These are phyloP conservation scores for Oophaga pumilio DNA, from an alignment of 2,113 vertebrate species.

Conservation along the genomic window DNA sequence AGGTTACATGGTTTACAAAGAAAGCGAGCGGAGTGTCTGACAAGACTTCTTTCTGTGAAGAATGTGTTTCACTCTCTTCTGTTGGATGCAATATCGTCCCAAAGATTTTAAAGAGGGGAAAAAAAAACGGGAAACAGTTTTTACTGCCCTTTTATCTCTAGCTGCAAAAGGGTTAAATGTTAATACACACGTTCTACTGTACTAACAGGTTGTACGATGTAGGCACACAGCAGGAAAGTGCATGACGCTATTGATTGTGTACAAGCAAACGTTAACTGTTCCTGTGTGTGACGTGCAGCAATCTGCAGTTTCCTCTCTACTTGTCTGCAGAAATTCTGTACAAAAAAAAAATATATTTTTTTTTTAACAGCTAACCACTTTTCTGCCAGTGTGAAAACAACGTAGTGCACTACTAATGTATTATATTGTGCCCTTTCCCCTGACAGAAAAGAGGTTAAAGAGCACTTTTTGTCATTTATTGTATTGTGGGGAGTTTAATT, in stretches of 20 bases:
- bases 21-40: conserved; percentile 25
- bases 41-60: conserved; percentile 33
- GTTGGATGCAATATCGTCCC: conserved; percentile 55
- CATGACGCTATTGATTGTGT: conserved; percentile 34
- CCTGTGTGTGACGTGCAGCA: conserved; percentile 5
- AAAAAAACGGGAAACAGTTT: neutral
- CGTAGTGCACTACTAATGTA: neutral
- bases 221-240: conserved; percentile 22
- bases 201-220: conserved; percentile 5
- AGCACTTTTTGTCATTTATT: conserved; percentile 42
- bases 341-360: conserved; percentile 11
- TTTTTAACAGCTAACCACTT: conserved; percentile 22
- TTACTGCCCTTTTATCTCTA: conserved; percentile 31
- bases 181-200: conserved; percentile 56
- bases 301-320: conserved; percentile 19
- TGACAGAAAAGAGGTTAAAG: conserved; percentile 9
- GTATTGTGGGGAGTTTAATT: neutral
- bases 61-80: conserved; percentile 48
- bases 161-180: conserved; percentile 34
- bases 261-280: conserved; percentile 22
- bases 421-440: neutral
- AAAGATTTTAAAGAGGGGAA: conserved; percentile 38
- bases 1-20: conserved; percentile 49
- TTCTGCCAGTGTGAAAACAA: conserved; percentile 21
- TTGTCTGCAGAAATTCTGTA: conserved; percentile 46